Evolutionary conservation across 2,797 vertebrate species (phyloP).

Genomic region (Phoxinus dragarum): DNA sequence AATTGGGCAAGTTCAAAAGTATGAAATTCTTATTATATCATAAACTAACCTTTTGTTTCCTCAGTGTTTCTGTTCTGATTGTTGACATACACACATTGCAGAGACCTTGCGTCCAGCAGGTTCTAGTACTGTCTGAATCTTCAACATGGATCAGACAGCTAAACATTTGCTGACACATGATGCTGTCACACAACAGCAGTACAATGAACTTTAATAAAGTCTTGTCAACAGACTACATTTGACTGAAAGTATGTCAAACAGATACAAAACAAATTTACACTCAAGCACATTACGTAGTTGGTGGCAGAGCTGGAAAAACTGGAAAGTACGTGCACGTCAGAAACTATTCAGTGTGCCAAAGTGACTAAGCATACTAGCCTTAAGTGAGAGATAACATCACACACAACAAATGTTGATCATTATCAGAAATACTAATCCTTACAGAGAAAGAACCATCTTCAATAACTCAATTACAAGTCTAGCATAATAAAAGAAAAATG

Average conservation of each 20-base stretch:
- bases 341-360: not conserved
- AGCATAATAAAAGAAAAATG: not conserved
- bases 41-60: not conserved
- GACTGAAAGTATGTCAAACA: not conserved
- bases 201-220: not conserved
- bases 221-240: not conserved
- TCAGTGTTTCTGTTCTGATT: not conserved
- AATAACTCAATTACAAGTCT: not conserved
- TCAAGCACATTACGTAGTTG: not conserved
- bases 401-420: not conserved
- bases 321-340: not conserved
- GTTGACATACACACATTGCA: not conserved
- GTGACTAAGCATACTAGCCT: not conserved
- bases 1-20: not conserved
- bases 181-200: not conserved
- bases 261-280: slow-evolving; percentile 1
- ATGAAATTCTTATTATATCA: not conserved
- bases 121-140: not conserved
- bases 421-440: not conserved
- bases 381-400: not conserved
- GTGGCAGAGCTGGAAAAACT: slow-evolving; percentile 36
- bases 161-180: not conserved
- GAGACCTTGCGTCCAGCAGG: not conserved
- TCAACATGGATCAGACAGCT: not conserved
- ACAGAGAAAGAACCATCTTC: not conserved